Base-by-base conservation (phyloP, 2,888 invertebrate species). In the Xestia sexstrigata region DNA sequence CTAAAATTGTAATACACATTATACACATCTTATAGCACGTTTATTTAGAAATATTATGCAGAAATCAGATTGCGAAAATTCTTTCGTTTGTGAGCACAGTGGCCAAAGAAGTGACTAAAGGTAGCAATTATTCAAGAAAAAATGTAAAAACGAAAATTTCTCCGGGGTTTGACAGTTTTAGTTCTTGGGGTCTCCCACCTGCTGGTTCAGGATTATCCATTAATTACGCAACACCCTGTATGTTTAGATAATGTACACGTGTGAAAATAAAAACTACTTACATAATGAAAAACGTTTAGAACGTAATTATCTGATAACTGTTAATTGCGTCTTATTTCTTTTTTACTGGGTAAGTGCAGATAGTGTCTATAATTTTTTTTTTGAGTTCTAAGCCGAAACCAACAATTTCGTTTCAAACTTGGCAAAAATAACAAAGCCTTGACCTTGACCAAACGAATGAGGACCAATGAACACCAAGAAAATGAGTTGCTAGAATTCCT, bases 281-380 rank as follows among this genome's bases (percentile, higher is more conserved):
- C 30, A 17, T 39, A 42, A 17, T 70, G 47, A 49, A 49, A 70
- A 71, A 67, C 49, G 26, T 49, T 39, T 47, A 60, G 30, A 1
- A 68, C 20, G 52, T 78, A 72, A 84, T 83, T 81, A 84, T 74
- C 74, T 78, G 83, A 84, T 84, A 81, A 84, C 66, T 70, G 77
- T 84, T 83, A 76, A 83, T 68, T 45, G 63, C 63, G 26, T 68
- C 17, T 45, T 80, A 73, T 62, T 75, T 79, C 35, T 60, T 3
- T 68, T 15, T 55, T 23, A 20, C 4, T 58, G 23, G 2, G 30
- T 20, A 71, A 20, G 20, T 58, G 20, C 20, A 11, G 35, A 62
- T 79, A 74, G 69, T 45, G 55, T 52, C 9, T 15, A 20, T 20
- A 8, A n/a, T n/a, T n/a, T 3, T 73, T n/a, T 49, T 39, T 65